A percentile compares a stretch with the other conserved stretches of the same genome.
Conservation (phyloP, 2,888 invertebrate genomes). For the Dynastes maya region DNA sequence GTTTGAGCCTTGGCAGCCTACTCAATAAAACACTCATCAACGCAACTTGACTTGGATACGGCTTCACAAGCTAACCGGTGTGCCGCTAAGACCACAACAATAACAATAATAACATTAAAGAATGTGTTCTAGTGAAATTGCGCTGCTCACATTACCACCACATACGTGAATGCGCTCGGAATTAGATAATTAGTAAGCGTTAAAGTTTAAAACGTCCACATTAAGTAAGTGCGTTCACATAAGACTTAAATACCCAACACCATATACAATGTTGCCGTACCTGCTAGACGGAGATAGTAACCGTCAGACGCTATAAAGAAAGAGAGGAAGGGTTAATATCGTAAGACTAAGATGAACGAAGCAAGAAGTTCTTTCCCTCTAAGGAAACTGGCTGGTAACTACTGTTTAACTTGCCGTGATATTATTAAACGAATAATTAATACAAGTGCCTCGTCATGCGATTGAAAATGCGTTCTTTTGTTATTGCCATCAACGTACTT, state of each 20-base stretch:
- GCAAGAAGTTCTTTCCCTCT: constrained; percentile 41
- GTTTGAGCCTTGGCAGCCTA: not conserved
- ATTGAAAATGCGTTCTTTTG: constrained; percentile 27
- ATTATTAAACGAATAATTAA: constrained; percentile 51
- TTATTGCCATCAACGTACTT: constrained; percentile 10
- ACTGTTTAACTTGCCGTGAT: constrained; percentile 50
- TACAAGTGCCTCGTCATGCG: constrained; percentile 47
- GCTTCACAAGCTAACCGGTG: not conserved
- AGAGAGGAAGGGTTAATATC: not conserved
- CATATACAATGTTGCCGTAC: constrained; percentile 3
- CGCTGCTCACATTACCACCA: constrained; percentile 45
- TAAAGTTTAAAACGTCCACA: constrained; percentile 34
- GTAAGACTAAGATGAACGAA: not conserved
- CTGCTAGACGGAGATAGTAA: constrained; percentile 9
- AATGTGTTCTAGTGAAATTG: constrained; percentile 39
- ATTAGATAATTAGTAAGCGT: constrained; percentile 54
- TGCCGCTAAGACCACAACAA: constrained; percentile 7
- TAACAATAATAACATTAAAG: constrained; percentile 31
- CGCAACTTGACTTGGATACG: not conserved
- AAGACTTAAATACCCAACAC: constrained; percentile 10
- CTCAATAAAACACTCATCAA: not conserved
- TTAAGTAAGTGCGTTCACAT: constrained; percentile 31
- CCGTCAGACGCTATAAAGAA: not conserved
- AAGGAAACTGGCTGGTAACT: constrained; percentile 53
- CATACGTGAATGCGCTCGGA: constrained; percentile 54